phyloP scores from a whole-genome alignment of 2,113 vertebrate species.

The Tachuris rubrigastra region DNA sequence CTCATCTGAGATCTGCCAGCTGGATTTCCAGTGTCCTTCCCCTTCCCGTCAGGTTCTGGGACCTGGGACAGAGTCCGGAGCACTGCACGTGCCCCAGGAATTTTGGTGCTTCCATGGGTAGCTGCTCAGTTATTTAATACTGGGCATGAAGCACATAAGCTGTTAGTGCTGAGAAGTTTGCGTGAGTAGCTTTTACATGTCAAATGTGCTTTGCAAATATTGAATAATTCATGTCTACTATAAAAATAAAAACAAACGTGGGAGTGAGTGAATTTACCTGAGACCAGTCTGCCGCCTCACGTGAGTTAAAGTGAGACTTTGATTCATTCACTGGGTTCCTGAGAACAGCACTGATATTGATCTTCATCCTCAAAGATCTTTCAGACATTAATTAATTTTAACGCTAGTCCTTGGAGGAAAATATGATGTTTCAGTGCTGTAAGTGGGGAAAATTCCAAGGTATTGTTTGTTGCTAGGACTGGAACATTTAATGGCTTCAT shows the following conservation, averaged over 20 bases:
- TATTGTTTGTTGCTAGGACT: rapidly evolving
- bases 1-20: neutral
- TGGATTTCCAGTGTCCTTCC: neutral
- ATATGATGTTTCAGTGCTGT: neutral
- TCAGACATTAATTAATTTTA: constrained; percentile 29
- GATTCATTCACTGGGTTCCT: constrained; percentile 40
- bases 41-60: neutral
- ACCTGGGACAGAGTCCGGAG: neutral
- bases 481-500: neutral
- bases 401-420: neutral
- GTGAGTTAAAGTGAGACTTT: neutral
- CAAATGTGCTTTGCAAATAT: neutral
- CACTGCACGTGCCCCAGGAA: rapidly evolving
- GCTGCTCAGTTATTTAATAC: neutral
- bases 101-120: neutral
- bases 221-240: constrained; percentile 37
- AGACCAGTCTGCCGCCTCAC: neutral
- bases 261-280: constrained; percentile 24
- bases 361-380: constrained; percentile 35
- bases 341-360: constrained; percentile 11
- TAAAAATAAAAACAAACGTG: neutral
- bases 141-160: neutral
- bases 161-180: neutral
- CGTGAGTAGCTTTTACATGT: neutral
- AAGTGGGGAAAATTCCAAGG: neutral